phyloP scores from a whole-genome alignment of 64 coral and sea anemone genomes.

The Stylophora pistillata region DNA sequence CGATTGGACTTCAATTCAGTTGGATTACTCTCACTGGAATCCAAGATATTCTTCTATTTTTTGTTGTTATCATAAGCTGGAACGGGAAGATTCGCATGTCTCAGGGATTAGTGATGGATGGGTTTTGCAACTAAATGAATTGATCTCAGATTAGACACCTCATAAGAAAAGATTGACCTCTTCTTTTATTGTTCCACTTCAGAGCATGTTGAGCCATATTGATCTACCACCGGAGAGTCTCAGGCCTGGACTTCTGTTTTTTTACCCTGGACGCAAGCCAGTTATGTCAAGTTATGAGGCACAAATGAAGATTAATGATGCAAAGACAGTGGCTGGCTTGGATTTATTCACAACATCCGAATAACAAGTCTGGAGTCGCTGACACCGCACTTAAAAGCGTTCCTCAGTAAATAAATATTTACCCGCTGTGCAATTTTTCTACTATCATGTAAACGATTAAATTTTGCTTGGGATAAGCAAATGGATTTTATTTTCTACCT shows the following conservation, averaged over 20 bases:
- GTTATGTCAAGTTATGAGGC: background rate
- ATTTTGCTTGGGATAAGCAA: too few relatives aligned
- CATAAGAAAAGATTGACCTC: too few relatives aligned
- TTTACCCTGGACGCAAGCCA: background rate
- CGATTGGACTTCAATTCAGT: too few relatives aligned
- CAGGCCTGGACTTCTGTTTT: background rate
- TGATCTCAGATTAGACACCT: too few relatives aligned
- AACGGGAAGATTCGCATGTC: too few relatives aligned
- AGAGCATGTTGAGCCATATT: background rate
- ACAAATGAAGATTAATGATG: constrained; percentile 14
- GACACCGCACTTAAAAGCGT: background rate
- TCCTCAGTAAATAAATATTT: background rate
- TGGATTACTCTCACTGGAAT: too few relatives aligned
- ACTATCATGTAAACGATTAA: background rate
- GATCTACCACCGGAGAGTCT: background rate
- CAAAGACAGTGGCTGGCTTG: background rate
- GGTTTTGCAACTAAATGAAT: too few relatives aligned
- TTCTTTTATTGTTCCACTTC: background rate
- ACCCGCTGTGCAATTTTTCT: too few relatives aligned
- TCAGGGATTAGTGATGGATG: too few relatives aligned
- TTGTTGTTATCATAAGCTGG: too few relatives aligned
- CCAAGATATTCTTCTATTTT: too few relatives aligned
- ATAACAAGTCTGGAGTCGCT: background rate
- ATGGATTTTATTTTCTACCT: too few relatives aligned
- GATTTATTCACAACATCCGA: background rate